Percentiles rank a stretch among this genome's conserved stretches.
Conservation (phyloP, 1,140 invertebrate genomes). For the Sinonovacula constricta region DNA sequence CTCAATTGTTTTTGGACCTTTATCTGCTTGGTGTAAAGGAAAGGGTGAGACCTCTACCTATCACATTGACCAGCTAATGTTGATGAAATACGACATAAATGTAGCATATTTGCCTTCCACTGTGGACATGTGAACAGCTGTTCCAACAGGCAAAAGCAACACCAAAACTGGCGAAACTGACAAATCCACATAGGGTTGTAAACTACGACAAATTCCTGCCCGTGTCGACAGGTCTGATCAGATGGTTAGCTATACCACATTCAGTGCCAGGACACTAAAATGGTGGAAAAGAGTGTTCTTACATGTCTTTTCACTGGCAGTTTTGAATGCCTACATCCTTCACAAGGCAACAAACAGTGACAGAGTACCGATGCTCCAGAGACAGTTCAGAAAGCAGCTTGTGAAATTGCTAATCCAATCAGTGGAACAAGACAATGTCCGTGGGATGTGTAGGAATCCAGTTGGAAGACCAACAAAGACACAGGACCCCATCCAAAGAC, state of each 20-base stretch:
- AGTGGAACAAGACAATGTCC: not conserved
- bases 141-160: not conserved
- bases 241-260: conserved; percentile 15
- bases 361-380: not conserved
- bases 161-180: not conserved
- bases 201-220: conserved; percentile 23
- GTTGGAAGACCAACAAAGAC: not conserved
- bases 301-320: conserved; percentile 12
- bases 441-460: too few species aligned
- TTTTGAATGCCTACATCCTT: conserved; percentile 15
- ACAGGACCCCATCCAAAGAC: not conserved
- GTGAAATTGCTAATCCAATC: not conserved
- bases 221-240: conserved; percentile 47
- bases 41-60: conserved; percentile 1
- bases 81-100: conserved; percentile 19
- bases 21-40: conserved; percentile 15
- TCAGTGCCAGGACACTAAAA: conserved; percentile 17
- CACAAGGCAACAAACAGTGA: conserved; percentile 11
- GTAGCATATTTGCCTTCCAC: conserved; percentile 18
- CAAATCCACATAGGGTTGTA: conserved; percentile 4
- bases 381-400: conserved; percentile 5
- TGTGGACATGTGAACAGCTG: not conserved
- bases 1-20: conserved; percentile 42
- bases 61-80: not conserved
- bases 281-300: conserved; percentile 48